Evolutionary conservation across 2,888 invertebrate genomes (phyloP), one percentile per base, ranked within the genome.

Genomic region (Oasisia sp.): DNA sequence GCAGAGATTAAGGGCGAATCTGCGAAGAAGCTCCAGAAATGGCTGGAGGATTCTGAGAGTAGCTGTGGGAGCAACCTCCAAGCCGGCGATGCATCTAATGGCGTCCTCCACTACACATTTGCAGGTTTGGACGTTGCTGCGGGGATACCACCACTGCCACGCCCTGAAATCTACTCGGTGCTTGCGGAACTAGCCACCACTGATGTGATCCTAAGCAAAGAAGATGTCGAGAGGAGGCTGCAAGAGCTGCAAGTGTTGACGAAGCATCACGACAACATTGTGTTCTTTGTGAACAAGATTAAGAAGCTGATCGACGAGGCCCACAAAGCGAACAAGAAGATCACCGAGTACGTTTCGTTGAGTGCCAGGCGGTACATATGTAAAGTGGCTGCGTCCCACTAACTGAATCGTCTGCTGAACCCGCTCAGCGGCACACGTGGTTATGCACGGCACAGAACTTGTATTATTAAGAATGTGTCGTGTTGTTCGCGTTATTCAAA

Each of bases 251-350:
- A 74, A 19, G 74, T 74, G 27, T n/a, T 74, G 27, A 74, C 27
- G 74, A 74, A 27, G 7, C 5, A 74, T 7, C 0, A 27, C 2
- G 74, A 74, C 27, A 74, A 74, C 5, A 19, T 27, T 74, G 74
- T 74, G n/a, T 74, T 74, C 74, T 74, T 74, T n/a, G n/a, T 74
- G 19, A 74, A 74, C 74, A 74, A n/a, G 74, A 74, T 74, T 74
- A 3, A 7, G n/a, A 74, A 74, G 27, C 74, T 74, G 19, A 3
- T 74, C 7, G 74, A 27, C 7, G 74, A 74, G 19, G 74, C 7
- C 1, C 4, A 74, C 5, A 27, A n/a, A 5, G 74, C 74, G n/a
- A 74, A 74, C 74, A 74, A 27, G 74, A 74, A 27, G 74, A 19
- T 74, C n/a, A 74, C 27, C 2, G n/a, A 74, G 1, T 74, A 74